Evolutionary conservation across 2,888 invertebrate species (phyloP), one percentile per base, ranked within the genome.

Genomic region (Pseudococcus longispinus): DNA sequence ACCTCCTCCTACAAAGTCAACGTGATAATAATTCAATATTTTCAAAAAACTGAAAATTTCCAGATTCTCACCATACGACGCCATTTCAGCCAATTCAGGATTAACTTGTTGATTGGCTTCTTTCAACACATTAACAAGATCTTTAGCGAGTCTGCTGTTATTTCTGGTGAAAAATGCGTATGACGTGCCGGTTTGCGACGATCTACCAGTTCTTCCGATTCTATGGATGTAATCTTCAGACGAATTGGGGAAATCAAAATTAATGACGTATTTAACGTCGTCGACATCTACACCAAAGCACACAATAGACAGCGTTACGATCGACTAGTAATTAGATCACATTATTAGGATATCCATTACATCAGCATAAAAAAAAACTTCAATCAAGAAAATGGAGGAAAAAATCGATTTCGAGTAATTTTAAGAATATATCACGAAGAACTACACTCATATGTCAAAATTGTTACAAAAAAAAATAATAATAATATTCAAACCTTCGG

Each of bases 151-250:
- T 88, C 97, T 94, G 46, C 95, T 94, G 91, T 99, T 98, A 88
- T 95, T 94, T 18, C 95, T 94, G 0, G 98, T 98, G 91, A 99
- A 98, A 92, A 98, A 98, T 3, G 98, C 98, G 91, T 98, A 98
- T 0, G 98, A 98, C 4, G 98, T 98, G 83, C 98, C 94, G 29
- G 93, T 93, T 89, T 93, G 92, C 88, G 93, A 92, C 37, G 93
- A 91, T 80, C 94, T 91, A 18, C 94, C 94, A 84, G 94, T 94
- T 87, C 94, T 92, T 3, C 94, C 94, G 89, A 94, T 94, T 70
- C 98, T 95, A 91, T 97, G 97, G 29, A 98, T 97, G 92, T 98
- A 98, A 92, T 98, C 98, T 92, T 98, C 98, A 2, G 97, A 97
- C 91, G 96, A 97, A 91, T 96, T 96, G 87, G 98, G 98, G 92